Evolutionary conservation across 2,113 vertebrate genomes (phyloP).

Genomic region (Cyanistes caeruleus): DNA sequence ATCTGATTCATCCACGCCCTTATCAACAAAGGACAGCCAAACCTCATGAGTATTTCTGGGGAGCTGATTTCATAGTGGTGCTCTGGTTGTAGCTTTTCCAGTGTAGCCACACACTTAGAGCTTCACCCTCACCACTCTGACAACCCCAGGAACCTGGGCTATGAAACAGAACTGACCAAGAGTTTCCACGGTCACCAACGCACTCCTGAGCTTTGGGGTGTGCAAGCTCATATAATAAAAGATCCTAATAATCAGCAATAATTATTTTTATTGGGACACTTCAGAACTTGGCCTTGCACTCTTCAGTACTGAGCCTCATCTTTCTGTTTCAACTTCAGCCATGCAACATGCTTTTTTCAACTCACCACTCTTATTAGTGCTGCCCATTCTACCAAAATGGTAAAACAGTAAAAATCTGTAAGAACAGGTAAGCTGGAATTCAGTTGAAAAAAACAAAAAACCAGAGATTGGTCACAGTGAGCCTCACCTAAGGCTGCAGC

Average conservation of each 20-base stretch:
- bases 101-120: conserved; percentile 17
- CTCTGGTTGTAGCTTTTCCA: neutral
- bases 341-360: neutral
- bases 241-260: neutral
- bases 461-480: neutral
- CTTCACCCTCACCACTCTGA: neutral
- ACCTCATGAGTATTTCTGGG: neutral
- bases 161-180: conserved; percentile 23
- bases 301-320: neutral
- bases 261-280: neutral
- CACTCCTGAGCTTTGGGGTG: neutral
- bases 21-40: neutral
- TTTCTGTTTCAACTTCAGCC: neutral
- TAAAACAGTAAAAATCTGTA: neutral
- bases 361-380: neutral
- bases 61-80: neutral
- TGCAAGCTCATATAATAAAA: neutral
- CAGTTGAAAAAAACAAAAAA: neutral
- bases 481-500: neutral
- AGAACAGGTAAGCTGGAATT: neutral
- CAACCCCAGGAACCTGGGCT: conserved; percentile 4
- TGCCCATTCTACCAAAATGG: neutral
- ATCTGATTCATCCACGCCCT: neutral
- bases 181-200: neutral
- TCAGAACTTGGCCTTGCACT: neutral